Evolutionary conservation across 2,797 vertebrate species (phyloP).

Genomic region (Picus viridis): DNA sequence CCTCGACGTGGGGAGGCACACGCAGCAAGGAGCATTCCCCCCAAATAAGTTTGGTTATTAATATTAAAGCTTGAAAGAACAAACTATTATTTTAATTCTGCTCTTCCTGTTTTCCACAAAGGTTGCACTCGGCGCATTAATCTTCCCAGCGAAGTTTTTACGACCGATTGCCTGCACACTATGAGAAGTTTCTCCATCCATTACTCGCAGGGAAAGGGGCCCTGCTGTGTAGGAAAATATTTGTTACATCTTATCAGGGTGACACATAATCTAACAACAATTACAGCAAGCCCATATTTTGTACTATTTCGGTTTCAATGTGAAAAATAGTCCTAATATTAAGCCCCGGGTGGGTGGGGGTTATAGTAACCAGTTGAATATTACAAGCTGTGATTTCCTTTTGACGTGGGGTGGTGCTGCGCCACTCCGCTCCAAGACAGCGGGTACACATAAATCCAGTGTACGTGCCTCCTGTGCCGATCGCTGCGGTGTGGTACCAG

Average conservation of each 20-base stretch:
- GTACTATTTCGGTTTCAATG: conserved; percentile 77
- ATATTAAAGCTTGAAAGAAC: conserved; percentile 61
- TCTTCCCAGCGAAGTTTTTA: conserved; percentile 83
- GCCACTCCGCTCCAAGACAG: neutral
- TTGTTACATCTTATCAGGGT: conserved; percentile 88
- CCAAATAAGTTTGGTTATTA: neutral
- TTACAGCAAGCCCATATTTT: conserved; percentile 85
- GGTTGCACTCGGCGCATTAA: conserved; percentile 78
- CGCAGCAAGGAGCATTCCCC: neutral
- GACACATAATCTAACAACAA: conserved; percentile 88
- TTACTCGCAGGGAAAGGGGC: conserved; percentile 78
- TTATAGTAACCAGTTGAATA: conserved; percentile 67
- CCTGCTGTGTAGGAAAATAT: conserved; percentile 80
- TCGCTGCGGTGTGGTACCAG: neutral
- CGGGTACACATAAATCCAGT: conserved; percentile 24
- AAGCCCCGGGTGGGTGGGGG: conserved; percentile 67
- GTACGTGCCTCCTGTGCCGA: neutral
- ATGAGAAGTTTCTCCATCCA: conserved; percentile 84
- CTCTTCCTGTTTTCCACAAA: conserved; percentile 60
- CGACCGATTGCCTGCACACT: conserved; percentile 77
- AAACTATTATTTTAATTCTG: conserved; percentile 76
- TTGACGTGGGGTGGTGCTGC: neutral
- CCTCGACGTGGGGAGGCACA: neutral
- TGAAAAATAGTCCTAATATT: conserved; percentile 80
- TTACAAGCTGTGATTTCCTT: conserved; percentile 50